Percentiles rank a stretch among this genome's conserved stretches.
Evolutionary conservation across 1,140 invertebrate species (phyloP).

Genomic region (Hestina assimilis): DNA sequence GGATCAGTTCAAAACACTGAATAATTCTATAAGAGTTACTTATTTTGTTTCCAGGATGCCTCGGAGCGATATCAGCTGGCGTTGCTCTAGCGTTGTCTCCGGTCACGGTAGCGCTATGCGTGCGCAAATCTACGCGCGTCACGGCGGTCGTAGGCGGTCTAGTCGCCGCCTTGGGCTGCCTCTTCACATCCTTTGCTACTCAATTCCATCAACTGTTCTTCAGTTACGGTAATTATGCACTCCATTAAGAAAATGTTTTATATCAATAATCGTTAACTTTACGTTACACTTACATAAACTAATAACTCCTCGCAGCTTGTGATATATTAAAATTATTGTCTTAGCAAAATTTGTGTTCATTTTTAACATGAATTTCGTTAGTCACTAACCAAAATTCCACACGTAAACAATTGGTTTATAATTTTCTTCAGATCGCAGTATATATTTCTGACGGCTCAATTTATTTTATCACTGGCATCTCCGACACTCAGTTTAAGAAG

Average conservation of each 20-base stretch:
- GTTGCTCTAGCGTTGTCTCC: slow-evolving; percentile 90
- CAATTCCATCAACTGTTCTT: slow-evolving; percentile 94
- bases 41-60: slow-evolving; percentile 84
- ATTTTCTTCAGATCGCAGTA: slow-evolving; percentile 38
- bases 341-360: too few species aligned
- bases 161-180: slow-evolving; percentile 89
- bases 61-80: slow-evolving; percentile 90
- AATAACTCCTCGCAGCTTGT: too few species aligned
- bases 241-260: too few species aligned
- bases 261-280: too few species aligned
- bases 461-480: slow-evolving; percentile 55
- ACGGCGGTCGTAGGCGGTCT: slow-evolving; percentile 92
- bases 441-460: slow-evolving; percentile 51
- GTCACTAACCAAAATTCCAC: slow-evolving; percentile 35
- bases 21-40: not conserved
- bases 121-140: slow-evolving; percentile 91
- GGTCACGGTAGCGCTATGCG: slow-evolving; percentile 90
- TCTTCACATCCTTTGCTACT: slow-evolving; percentile 92
- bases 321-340: too few species aligned
- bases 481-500: slow-evolving; percentile 54
- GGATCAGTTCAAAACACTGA: too few species aligned
- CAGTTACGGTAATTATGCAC: slow-evolving; percentile 87
- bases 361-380: too few species aligned
- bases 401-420: slow-evolving; percentile 46
- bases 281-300: too few species aligned